Base-by-base conservation (phyloP, 2,113 vertebrate species). In the Cranoglanis bouderius region DNA sequence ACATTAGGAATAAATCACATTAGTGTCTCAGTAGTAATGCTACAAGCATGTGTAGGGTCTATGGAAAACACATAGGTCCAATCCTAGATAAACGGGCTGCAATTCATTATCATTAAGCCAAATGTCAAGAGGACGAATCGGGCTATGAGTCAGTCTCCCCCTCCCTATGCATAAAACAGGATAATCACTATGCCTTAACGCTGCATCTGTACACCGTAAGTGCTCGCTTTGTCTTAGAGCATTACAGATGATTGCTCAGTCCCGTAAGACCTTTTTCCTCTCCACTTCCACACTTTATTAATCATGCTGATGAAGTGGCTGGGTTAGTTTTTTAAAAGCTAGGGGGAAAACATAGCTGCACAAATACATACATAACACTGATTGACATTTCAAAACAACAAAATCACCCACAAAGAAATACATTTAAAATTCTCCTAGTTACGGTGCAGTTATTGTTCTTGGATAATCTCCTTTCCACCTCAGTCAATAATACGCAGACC, bases 21-120 rank as follows among this genome's bases (percentile, higher is more conserved):
- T 88, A 90, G 55, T 90, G 89, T 91, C 90, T 82, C 46, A 65
- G 85, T 24, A 77, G 80, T 88, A 87, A 81, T 86, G 89, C 89
- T 87, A 82, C 82, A 67, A 84, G 59, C 78, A 87, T 75, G 67
- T 51, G 83, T 89, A 89, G 77, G 84, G 88, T 90, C 89, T 88
- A 88, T 88, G 90, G 88, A 87, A 91, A 87, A 90, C 90, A 92
- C 89, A 89, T 72, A 90, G 86, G 89, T 78, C 53, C 80, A 63
- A 89, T 88, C 61, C 57, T 35, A 87, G 91, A 90, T 88, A 91
- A 84, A 89, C 78, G 29, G 77, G 78, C 61, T 67, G 75, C 88
- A 67, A 92, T 93, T 90, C 88, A 91, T 92, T 90, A 91, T 85
- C 90, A 90, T 92, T 91, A 90, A 88, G 82, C 53, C 49, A 86